Evolutionary conservation across 2,113 vertebrate genomes (phyloP).

Genomic region (Hyperopisus bebe): DNA sequence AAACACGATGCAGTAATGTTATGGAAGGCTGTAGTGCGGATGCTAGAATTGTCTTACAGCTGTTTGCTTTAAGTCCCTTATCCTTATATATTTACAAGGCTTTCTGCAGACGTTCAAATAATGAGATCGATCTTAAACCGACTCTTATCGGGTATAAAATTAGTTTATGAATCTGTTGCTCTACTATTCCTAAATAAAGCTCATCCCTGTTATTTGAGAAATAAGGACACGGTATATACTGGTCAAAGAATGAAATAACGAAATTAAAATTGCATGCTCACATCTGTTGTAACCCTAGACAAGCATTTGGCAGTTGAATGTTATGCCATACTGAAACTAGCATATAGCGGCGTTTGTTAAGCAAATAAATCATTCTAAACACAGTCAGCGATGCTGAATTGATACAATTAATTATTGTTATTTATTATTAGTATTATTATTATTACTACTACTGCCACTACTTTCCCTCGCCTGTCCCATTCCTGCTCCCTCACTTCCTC

Average conservation of each 20-base stretch:
- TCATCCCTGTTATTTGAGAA: not conserved
- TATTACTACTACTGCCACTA: not conserved
- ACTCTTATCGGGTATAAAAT: not conserved
- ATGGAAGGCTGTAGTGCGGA: not conserved
- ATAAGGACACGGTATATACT: not conserved
- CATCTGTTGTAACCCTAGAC: not conserved
- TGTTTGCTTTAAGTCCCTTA: not conserved
- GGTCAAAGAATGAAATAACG: not conserved
- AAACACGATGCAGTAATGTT: not conserved
- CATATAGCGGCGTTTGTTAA: not conserved
- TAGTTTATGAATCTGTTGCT: not conserved
- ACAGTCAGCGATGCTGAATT: not conserved
- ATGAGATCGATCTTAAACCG: not conserved
- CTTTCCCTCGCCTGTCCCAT: not conserved
- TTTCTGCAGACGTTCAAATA: not conserved
- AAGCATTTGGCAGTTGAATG: not conserved
- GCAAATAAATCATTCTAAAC: not conserved
- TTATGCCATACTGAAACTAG: not conserved
- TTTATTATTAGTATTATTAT: not conserved
- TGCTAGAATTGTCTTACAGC: not conserved
- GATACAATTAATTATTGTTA: not conserved
- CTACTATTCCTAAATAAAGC: not conserved
- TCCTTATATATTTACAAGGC: not conserved
- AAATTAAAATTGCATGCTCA: not conserved
- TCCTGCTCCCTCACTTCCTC: slow-evolving; percentile 21